Evolutionary conservation across 2,888 invertebrate genomes (phyloP), one percentile per base, ranked within the genome.

Genomic region (Hypena proboscidalis): DNA sequence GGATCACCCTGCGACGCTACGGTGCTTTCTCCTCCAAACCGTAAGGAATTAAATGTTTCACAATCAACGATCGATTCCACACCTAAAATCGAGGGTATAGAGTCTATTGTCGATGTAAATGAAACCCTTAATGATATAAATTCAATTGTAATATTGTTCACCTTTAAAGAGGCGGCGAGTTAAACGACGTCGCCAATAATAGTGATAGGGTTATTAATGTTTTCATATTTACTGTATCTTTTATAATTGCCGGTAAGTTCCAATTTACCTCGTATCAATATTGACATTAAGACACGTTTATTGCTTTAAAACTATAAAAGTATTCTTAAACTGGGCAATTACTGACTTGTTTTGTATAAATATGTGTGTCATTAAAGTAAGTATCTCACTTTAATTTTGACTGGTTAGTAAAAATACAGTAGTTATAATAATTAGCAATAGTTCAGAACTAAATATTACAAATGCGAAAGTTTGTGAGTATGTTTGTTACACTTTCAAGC

Each of bases 91-190:
- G 1, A n/a, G 23, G 37, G 3, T 5, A 4, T 15, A 62, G 29
- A 51, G 59, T 36, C 1, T 13, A 26, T 45, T 38, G 30, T 62
- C 29, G 23, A 27, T 42, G 9, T 30, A 4, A 6, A 0, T 7
- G 25, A 41, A 38, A 1, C 23, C 26, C 33, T 62, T 45, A 50
- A 45, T 55, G 36, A 52, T 56, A 41, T 45, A 52, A 52, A 52
- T 61, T 50, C 45, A 62, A 55, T 58, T 45, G 52, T 46, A 50
- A 45, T 55, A 55, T 55, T 52, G 49, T 47, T 53, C 46, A 46
- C 53, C 46, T 57, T 60, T 52, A 34, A 31, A 9, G 22, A 40
- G 36, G 33, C 46, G 49, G 46, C 40, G 33, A 45, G 32, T 41
- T 47, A 42, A 61, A 61, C 45, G 47, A 51, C 33, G 30, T 42